Evolutionary conservation across 1,140 invertebrate species (phyloP).

Genomic region (Drosophila bipectinata): DNA sequence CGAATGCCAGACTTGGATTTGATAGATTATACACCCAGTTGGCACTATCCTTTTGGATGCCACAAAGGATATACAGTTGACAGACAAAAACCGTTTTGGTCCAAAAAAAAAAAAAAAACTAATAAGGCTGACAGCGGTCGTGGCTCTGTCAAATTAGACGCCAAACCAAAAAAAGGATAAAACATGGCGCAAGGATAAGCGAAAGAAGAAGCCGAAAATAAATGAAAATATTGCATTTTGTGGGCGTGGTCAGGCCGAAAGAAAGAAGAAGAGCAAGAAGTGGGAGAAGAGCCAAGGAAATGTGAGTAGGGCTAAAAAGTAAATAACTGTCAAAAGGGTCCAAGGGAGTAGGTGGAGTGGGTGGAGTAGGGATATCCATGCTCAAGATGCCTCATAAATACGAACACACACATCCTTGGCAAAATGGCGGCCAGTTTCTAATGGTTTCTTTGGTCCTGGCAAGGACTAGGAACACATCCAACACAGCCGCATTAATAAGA

Average conservation of each 20-base stretch:
- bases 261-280: neutral
- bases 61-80: slow-evolving; percentile 20
- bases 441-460: slow-evolving; percentile 11
- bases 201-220: slow-evolving; percentile 20
- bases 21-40: slow-evolving; percentile 6
- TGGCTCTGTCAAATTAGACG: slow-evolving; percentile 51
- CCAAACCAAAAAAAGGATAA: slow-evolving; percentile 33
- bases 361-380: neutral
- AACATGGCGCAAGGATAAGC: slow-evolving; percentile 9
- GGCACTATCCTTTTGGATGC: neutral
- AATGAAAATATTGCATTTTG: slow-evolving; percentile 54
- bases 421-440: slow-evolving; percentile 1
- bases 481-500: neutral
- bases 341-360: neutral
- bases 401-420: neutral
- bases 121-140: slow-evolving; percentile 46
- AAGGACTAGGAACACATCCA: neutral
- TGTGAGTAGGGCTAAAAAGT: slow-evolving; percentile 29
- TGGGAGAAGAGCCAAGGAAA: too few relatives aligned
- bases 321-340: slow-evolving; percentile 57
- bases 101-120: slow-evolving; percentile 4
- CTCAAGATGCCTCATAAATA: neutral
- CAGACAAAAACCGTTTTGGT: slow-evolving; percentile 27
- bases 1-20: slow-evolving; percentile 13
- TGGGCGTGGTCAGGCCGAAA: slow-evolving; percentile 36